Evolutionary conservation across 2,113 vertebrate species (phyloP).

Genomic region (Triplophysa rosa): DNA sequence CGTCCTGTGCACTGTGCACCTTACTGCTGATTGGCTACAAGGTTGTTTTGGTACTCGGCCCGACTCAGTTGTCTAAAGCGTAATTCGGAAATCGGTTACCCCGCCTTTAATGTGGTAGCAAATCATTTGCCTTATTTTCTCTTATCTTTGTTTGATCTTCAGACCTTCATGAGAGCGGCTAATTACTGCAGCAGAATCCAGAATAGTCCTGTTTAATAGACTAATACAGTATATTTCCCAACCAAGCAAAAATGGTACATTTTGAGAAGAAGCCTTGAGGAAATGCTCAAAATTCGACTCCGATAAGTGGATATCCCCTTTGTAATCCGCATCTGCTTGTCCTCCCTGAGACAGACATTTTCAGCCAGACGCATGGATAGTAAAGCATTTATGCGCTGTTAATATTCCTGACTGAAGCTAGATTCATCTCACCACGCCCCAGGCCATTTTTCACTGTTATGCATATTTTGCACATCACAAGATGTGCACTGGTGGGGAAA

Average conservation of each 20-base stretch:
- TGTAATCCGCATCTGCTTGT: constrained; percentile 40
- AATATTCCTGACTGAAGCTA: constrained; percentile 41
- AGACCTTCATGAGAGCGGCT: constrained; percentile 2
- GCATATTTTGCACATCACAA: background rate
- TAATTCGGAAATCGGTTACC: too few species aligned
- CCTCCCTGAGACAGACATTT: background rate
- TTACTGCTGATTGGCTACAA: too few species aligned
- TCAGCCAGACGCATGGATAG: constrained; percentile 29
- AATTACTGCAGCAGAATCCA: constrained; percentile 26
- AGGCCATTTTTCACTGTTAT: constrained; percentile 41
- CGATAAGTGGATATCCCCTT: constrained; percentile 22
- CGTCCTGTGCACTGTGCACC: too few species aligned
- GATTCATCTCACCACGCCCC: constrained; percentile 12
- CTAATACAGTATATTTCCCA: constrained; percentile 11
- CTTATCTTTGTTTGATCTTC: constrained; percentile 18
- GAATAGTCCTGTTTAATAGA: constrained; percentile 41
- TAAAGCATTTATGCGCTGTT: constrained; percentile 28
- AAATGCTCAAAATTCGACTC: constrained; percentile 29
- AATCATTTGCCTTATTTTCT: background rate
- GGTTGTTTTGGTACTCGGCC: too few species aligned
- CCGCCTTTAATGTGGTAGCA: background rate
- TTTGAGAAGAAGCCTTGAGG: constrained; percentile 6
- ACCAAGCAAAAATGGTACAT: background rate
- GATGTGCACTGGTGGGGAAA: background rate
- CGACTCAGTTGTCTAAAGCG: too few species aligned